These are phyloP conservation scores for Leguminivora glycinivorella DNA, from an alignment of 1,140 invertebrate species.

Conservation along the genomic window DNA sequence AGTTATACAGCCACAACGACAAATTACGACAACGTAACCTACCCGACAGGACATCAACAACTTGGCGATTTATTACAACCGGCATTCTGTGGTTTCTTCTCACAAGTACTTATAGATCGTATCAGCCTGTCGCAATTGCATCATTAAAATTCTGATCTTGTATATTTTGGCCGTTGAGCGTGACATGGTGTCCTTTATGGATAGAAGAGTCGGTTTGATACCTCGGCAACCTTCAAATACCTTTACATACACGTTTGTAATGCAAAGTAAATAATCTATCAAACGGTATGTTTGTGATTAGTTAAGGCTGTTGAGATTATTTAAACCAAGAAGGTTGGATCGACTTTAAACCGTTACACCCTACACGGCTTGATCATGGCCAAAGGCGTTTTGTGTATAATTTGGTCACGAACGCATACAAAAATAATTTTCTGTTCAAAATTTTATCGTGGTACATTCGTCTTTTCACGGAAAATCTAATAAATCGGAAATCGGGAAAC, in stretches of 20 bases:
- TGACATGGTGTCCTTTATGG: constrained; percentile 7
- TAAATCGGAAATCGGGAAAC: no score
- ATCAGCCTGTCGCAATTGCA: constrained; percentile 22
- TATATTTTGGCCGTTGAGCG: constrained; percentile 19
- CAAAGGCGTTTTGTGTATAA: background rate
- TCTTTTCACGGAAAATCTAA: no score
- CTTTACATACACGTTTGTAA: background rate
- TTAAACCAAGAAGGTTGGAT: constrained; percentile 9
- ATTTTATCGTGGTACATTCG: no score
- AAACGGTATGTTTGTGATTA: constrained; percentile 9
- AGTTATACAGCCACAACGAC: no score
- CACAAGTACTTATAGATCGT: background rate
- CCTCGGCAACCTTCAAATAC: constrained; percentile 1
- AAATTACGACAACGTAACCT: background rate
- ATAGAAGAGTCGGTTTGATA: background rate
- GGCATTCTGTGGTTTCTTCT: constrained; percentile 11
- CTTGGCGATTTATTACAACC: constrained; percentile 2
- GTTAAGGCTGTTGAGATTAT: background rate
- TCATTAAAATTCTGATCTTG: constrained; percentile 23
- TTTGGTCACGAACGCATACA: background rate
- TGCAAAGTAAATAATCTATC: background rate
- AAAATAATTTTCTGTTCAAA: no score
- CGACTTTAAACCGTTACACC: background rate
- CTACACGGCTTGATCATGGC: background rate
- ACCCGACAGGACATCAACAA: background rate